Conservation (phyloP, 1,140 invertebrate species). For the Microplitis demolitor region DNA sequence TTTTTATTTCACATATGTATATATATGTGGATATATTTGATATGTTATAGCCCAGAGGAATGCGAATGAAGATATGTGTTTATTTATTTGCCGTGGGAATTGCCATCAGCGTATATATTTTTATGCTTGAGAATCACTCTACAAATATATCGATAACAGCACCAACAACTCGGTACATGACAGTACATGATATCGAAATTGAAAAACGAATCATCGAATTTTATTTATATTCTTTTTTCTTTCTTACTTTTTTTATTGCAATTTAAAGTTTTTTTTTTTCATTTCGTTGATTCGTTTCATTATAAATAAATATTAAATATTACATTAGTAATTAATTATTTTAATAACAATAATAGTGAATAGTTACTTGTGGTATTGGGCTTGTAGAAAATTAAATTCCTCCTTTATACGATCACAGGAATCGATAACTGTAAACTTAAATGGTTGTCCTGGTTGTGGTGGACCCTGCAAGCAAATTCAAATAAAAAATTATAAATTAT, state of each 20-base stretch:
- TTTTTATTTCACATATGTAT: background rate
- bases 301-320: background rate
- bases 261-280: background rate
- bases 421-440: conserved; percentile 91
- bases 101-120: background rate
- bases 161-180: background rate
- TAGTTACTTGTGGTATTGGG: conserved; percentile 84
- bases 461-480: conserved; percentile 72
- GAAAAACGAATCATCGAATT: background rate
- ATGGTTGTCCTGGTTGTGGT: conserved; percentile 82
- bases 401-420: conserved; percentile 92
- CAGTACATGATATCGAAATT: background rate
- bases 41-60: background rate
- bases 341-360: background rate
- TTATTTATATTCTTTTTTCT: background rate
- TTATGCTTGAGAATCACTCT: background rate
- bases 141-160: background rate
- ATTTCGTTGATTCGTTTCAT: background rate
- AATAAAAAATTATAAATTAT: background rate
- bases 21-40: no score
- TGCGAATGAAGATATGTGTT: background rate
- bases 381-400: conserved; percentile 85
- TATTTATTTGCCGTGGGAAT: background rate
- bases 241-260: background rate
- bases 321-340: background rate